Evolutionary conservation across 30 jellyfish, hydroid and myxozoan species (phyloP).

Genomic region (Turritopsis rubra): DNA sequence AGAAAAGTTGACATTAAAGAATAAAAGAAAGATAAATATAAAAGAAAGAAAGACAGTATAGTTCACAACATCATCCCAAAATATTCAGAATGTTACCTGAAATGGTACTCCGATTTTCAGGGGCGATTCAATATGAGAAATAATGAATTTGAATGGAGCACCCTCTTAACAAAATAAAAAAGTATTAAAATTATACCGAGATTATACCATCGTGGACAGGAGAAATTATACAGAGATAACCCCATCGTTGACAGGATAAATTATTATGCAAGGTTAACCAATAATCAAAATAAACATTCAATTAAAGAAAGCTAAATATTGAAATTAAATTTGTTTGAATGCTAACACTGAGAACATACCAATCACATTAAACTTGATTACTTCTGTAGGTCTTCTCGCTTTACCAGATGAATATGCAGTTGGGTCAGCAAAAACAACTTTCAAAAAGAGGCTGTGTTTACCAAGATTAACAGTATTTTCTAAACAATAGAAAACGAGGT

Average conservation of each 20-base stretch:
- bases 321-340: too few species aligned
- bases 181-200: not conserved
- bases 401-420: constrained; percentile 11
- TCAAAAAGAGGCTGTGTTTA: constrained; percentile 30
- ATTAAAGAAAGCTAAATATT: too few species aligned
- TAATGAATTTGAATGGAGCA: constrained; percentile 27
- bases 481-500: constrained; percentile 3
- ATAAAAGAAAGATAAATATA: too few species aligned
- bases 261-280: too few species aligned
- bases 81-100: too few species aligned
- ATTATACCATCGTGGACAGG: not conserved
- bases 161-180: constrained; percentile 27
- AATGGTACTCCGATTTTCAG: constrained; percentile 54
- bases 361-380: constrained; percentile 32
- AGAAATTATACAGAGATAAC: not conserved
- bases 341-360: not conserved
- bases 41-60: too few species aligned
- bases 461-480: constrained; percentile 50
- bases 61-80: too few species aligned
- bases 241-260: too few species aligned
- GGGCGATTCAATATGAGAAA: constrained; percentile 49
- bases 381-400: constrained; percentile 29
- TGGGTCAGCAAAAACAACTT: constrained; percentile 35
- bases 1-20: too few species aligned
- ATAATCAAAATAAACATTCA: too few species aligned